Evolutionary conservation across 2,797 vertebrate species (phyloP), one percentile per base, ranked within the genome.

Genomic region (Anableps anableps): DNA sequence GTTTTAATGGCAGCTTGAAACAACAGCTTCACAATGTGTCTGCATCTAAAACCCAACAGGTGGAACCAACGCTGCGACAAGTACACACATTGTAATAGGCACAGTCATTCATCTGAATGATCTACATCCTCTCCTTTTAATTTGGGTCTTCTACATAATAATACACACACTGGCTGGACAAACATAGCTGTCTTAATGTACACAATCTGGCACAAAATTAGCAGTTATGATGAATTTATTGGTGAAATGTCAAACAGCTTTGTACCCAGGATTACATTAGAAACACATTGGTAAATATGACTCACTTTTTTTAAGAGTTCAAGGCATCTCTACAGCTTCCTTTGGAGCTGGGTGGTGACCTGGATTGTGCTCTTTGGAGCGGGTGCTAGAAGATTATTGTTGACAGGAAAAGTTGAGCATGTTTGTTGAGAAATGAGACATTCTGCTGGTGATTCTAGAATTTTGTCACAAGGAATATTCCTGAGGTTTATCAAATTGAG

Each of bases 341-440:
- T 38, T n/a, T 16, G 23, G 17, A 77, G 62, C 13, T 71, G 68
- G 10, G 13, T 7, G 23, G 43, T 4, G 43, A 19, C 14, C 14
- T 29, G 1, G 13, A 2, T 19, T 16, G 43, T 19, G 23, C 17
- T 41, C 26, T 41, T 68, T 41, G 0, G 16, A 13, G 36, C 0
- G 0, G 48, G 45, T 3, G 34, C 14, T 5, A 70, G 17, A 5
- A 70, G 47, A 1, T 23, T 38, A 14, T 7, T 51, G 47, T 21
- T 50, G 0, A 76, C 31, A 9, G 45, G 64, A 17, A 66, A 41
- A n/a, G 23, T 29, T 75, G 80, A 0, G 0, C 29, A 8, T 29
- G 87, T 45, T 11, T 85, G 14, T 85, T 77, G 8, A 36, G 84
- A 85, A 76, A 87, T 55, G 0, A 88, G 78, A 3, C 45, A 23